Conservation (phyloP, 2,888 invertebrate genomes). For the Cecidostiba fungosa region DNA sequence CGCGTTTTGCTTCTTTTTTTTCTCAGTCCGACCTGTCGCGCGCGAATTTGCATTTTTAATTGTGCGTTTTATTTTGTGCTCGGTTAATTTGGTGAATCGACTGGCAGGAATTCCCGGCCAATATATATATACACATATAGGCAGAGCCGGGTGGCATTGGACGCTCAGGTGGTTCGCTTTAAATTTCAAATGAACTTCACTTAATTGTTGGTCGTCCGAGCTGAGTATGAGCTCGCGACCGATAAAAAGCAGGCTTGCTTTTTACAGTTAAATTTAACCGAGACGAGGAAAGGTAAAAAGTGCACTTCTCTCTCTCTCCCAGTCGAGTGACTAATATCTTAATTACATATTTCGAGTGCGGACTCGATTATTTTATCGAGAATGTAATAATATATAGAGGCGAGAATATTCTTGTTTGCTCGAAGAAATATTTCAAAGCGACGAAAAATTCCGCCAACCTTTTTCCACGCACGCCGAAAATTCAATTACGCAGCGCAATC, state of each 20-base stretch:
- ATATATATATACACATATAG: neutral
- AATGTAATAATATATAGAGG: neutral
- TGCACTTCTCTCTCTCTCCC: neutral
- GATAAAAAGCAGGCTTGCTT: neutral
- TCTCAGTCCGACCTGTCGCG: neutral
- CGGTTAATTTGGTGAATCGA: constrained; percentile 39
- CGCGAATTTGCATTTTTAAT: constrained; percentile 48
- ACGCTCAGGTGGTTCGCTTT: constrained; percentile 20
- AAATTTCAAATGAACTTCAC: constrained; percentile 52
- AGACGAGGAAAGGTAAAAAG: neutral
- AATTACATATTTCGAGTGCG: neutral
- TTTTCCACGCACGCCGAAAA: neutral
- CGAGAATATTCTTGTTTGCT: neutral
- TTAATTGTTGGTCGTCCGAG: constrained; percentile 36
- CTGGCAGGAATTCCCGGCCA: constrained; percentile 1
- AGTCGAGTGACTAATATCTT: constrained; percentile 8
- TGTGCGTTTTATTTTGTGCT: neutral
- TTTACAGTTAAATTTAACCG: constrained; percentile 20
- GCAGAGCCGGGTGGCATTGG: constrained; percentile 20
- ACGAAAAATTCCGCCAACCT: neutral
- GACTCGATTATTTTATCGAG: neutral
- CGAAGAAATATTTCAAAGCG: neutral
- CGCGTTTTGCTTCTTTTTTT: no score
- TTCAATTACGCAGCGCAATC: neutral
- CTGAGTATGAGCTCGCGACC: neutral